Conservation (phyloP, 2,797 vertebrate genomes). For the Mionectes olivaceus region DNA sequence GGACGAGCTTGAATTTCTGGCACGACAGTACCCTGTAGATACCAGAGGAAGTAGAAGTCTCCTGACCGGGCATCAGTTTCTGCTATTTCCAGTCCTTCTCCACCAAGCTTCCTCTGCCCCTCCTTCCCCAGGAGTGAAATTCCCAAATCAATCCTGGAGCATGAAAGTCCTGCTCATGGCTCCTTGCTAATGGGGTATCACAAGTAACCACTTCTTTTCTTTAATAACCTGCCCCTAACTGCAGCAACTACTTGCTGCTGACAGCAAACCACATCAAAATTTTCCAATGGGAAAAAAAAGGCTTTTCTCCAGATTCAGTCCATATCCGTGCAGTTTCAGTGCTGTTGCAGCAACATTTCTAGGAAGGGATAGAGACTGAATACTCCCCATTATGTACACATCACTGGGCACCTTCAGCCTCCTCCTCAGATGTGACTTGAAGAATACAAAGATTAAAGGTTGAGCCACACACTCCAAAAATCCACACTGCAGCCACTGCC, state of each 20-base stretch:
- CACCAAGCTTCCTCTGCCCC: not conserved
- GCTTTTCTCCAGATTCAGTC: not conserved
- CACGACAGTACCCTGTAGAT: not conserved
- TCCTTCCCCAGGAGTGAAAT: not conserved
- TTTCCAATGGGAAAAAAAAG: not conserved
- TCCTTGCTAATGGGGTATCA: not conserved
- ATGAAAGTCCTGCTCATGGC: not conserved
- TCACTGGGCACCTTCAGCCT: not conserved
- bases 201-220: not conserved
- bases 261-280: not conserved
- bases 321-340: rapidly evolving
- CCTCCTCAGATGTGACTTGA: not conserved
- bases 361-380: not conserved
- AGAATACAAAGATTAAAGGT: not conserved
- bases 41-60: not conserved
- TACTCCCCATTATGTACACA: not conserved
- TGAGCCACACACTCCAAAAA: not conserved
- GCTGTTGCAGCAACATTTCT: not conserved
- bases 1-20: slow-evolving; percentile 40
- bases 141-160: not conserved
- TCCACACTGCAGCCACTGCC: not conserved
- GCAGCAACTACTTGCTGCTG: not conserved
- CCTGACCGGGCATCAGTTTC: not conserved
- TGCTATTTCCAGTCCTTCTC: not conserved
- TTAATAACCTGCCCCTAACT: not conserved